phyloP scores from a whole-genome alignment of 2,113 vertebrate genomes.

The Alligator mississippiensis region DNA sequence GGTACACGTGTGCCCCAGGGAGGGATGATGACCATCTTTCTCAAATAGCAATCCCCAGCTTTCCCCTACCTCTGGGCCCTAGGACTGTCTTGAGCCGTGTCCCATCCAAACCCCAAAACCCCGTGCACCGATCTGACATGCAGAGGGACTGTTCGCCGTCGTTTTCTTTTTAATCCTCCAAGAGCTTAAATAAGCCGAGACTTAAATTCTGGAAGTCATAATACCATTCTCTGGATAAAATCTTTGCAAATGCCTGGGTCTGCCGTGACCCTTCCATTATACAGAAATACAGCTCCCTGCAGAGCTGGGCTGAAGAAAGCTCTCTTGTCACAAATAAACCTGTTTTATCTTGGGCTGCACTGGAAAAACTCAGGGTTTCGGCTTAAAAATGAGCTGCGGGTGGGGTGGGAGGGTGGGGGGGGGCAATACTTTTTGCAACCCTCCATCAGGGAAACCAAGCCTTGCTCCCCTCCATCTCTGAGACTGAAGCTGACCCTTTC shows the following conservation, averaged over 20 bases:
- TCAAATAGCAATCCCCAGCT: background rate
- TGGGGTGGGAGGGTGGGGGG: background rate
- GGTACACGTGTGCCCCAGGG: background rate
- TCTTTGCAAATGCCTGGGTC: background rate
- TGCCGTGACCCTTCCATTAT: background rate
- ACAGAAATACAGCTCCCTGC: background rate
- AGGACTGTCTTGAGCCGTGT: accelerated
- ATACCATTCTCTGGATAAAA: background rate
- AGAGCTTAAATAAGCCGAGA: background rate
- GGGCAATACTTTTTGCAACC: background rate
- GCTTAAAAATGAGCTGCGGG: background rate
- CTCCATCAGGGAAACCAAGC: background rate
- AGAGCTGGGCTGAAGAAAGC: background rate
- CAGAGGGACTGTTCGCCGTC: background rate
- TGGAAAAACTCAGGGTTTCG: background rate
- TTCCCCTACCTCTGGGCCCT: background rate
- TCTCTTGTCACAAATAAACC: background rate
- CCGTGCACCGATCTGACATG: background rate
- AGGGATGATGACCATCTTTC: background rate
- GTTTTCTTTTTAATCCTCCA: background rate
- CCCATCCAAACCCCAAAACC: background rate
- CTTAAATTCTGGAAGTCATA: background rate
- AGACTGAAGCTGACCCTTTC: slow-evolving; percentile 3
- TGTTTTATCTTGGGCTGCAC: background rate
- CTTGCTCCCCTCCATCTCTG: background rate